Percentiles rank a stretch among this genome's conserved stretches.
Evolutionary conservation across 37 sponge, comb jelly and placozoan genomes (phyloP).

Genomic region (Agelas oroides): DNA sequence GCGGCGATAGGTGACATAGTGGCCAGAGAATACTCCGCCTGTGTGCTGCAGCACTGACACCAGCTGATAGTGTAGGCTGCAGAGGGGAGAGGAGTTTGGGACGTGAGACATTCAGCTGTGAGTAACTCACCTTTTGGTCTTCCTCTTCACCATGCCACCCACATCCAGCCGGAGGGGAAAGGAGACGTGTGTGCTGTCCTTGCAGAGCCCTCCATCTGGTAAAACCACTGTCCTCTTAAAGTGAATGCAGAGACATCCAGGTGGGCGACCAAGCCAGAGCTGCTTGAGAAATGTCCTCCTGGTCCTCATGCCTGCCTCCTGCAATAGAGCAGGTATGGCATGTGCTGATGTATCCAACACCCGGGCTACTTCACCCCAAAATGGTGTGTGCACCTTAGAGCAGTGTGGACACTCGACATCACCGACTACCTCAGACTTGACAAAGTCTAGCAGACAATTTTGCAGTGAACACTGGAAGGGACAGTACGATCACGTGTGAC

Average conservation of each 20-base stretch:
- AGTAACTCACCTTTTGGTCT: neutral
- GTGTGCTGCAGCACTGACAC: conserved; percentile 76
- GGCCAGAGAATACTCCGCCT: conserved; percentile 85
- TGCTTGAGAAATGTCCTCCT: conserved; percentile 47
- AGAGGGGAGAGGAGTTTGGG: neutral
- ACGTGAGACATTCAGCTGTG: neutral
- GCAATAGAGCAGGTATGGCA: too few relatives aligned
- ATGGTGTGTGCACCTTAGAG: conserved; percentile 53
- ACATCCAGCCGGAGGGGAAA: conserved; percentile 80
- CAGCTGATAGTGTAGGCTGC: conserved; percentile 43
- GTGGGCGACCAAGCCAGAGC: conserved; percentile 58
- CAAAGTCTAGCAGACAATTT: conserved; percentile 59
- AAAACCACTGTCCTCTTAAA: conserved; percentile 70
- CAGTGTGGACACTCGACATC: conserved; percentile 70
- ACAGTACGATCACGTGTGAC: neutral
- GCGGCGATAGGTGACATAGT: conserved; percentile 86
- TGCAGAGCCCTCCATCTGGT: conserved; percentile 41
- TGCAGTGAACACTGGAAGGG: conserved; percentile 58
- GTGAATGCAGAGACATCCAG: conserved; percentile 80
- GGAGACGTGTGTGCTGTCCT: conserved; percentile 63
- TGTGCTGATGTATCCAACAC: too few relatives aligned
- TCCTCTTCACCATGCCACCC: conserved; percentile 37
- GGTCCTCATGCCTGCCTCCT: conserved; percentile 16
- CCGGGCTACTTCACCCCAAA: too few relatives aligned
- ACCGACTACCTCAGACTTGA: conserved; percentile 52